A percentile compares a stretch with the other conserved stretches of the same genome.
Evolutionary conservation across 2,888 invertebrate species (phyloP).

Genomic region (Eupeodes latifasciatus): DNA sequence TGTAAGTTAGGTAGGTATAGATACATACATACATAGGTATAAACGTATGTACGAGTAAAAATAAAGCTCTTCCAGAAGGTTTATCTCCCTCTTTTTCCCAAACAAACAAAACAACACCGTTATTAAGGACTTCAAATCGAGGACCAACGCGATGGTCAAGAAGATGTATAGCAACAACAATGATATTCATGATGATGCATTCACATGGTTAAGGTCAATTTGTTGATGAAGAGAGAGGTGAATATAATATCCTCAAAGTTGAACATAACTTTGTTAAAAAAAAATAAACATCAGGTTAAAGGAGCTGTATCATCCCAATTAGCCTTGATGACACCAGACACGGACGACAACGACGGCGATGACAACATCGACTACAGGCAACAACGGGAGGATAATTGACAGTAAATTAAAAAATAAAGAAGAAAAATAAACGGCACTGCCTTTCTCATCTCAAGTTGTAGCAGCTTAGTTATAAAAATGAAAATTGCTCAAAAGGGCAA

Average conservation of each 20-base stretch:
- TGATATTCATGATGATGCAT: slow-evolving; percentile 41
- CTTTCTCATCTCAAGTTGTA: not conserved
- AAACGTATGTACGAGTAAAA: slow-evolving; percentile 2
- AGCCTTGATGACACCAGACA: slow-evolving; percentile 22
- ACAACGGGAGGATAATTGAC: slow-evolving; percentile 48
- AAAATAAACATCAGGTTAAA: slow-evolving; percentile 5
- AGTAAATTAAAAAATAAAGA: not conserved
- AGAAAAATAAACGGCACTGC: not conserved
- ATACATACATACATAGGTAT: too few species aligned
- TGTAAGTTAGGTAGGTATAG: too few species aligned
- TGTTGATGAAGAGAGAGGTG: slow-evolving; percentile 48
- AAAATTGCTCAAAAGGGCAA: slow-evolving; percentile 17
- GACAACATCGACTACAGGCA: too few species aligned
- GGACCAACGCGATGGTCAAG: not conserved
- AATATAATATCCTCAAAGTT: slow-evolving; percentile 39
- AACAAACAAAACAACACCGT: slow-evolving; percentile 5
- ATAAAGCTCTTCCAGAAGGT: slow-evolving; percentile 32
- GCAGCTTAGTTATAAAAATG: slow-evolving; percentile 5
- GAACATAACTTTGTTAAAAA: slow-evolving; percentile 44
- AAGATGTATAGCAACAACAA: not conserved
- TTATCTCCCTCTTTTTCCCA: not conserved
- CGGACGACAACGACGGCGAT: not conserved
- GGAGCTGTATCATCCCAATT: slow-evolving; percentile 44
- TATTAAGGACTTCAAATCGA: not conserved
- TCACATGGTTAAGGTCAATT: slow-evolving; percentile 60